Percentiles rank a stretch among this genome's conserved stretches.
Evolutionary conservation across 2,113 vertebrate genomes (phyloP).

Genomic region (Centropristis striata): DNA sequence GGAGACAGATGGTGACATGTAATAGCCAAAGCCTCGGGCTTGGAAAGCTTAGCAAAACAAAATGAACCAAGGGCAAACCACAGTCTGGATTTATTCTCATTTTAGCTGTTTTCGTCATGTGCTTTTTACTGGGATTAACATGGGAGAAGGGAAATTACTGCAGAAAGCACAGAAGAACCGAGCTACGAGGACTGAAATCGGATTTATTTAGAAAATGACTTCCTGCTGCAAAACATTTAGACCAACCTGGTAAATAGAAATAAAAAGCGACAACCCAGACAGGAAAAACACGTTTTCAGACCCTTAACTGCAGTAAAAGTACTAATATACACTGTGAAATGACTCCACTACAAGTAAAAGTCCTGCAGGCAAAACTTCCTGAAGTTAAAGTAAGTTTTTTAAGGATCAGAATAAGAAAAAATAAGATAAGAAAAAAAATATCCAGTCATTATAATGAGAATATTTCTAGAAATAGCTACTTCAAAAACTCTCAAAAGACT

Average conservation of each 20-base stretch:
- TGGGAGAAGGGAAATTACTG: slow-evolving; percentile 34
- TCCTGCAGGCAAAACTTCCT: too few relatives aligned
- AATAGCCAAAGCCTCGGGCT: slow-evolving; percentile 59
- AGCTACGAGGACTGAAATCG: background rate
- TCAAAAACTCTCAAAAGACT: too few relatives aligned
- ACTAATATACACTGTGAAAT: too few relatives aligned
- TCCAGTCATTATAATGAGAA: too few relatives aligned
- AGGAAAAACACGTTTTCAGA: too few relatives aligned
- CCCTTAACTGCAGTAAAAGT: too few relatives aligned
- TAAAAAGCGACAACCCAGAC: too few relatives aligned
- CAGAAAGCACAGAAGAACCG: background rate
- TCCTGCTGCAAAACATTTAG: background rate
- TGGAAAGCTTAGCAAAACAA: slow-evolving; percentile 60
- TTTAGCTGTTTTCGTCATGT: slow-evolving; percentile 16
- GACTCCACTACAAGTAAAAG: too few relatives aligned
- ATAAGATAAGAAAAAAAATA: too few relatives aligned
- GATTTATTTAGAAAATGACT: background rate
- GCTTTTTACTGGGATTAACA: slow-evolving; percentile 37
- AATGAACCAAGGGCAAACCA: slow-evolving; percentile 48
- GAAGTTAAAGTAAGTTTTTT: too few relatives aligned
- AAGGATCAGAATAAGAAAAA: too few relatives aligned
- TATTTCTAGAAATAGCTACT: too few relatives aligned
- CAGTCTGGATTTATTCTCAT: slow-evolving; percentile 39
- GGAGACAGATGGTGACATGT: slow-evolving; percentile 69
- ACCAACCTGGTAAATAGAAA: background rate